These are phyloP conservation scores for Digitonthophagus gazella DNA, from an alignment of 2,888 invertebrate genomes.

Conservation along the genomic window DNA sequence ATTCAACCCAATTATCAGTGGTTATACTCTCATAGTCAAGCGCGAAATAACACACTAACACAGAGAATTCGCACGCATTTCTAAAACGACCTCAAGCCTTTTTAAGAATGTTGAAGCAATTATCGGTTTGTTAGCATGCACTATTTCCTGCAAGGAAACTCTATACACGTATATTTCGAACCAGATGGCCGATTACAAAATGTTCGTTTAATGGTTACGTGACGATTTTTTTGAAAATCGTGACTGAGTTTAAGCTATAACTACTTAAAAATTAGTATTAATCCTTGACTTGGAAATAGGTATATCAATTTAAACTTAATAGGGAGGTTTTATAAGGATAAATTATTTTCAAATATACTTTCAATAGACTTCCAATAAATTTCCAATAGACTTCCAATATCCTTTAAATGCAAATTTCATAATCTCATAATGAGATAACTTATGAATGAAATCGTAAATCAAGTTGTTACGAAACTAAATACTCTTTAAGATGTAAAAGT, in stretches of 20 bases:
- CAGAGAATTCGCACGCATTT: background rate
- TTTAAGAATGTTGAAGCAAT: constrained; percentile 7
- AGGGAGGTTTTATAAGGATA: too few relatives aligned
- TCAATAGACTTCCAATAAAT: too few relatives aligned
- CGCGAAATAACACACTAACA: background rate
- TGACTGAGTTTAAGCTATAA: constrained; percentile 3
- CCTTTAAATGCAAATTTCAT: too few relatives aligned
- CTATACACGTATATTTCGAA: background rate
- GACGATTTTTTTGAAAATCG: background rate
- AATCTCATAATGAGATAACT: too few relatives aligned
- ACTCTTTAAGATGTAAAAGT: background rate
- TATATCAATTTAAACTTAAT: too few relatives aligned
- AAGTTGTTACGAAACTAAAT: background rate
- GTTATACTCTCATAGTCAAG: background rate
- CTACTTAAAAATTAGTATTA: background rate
- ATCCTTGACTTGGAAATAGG: background rate
- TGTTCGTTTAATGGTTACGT: constrained; percentile 4
- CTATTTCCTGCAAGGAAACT: constrained; percentile 9
- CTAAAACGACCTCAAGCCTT: constrained; percentile 12
- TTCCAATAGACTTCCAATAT: too few relatives aligned
- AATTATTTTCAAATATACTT: too few relatives aligned
- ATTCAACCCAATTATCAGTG: background rate
- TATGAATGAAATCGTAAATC: constrained; percentile 14
- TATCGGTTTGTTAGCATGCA: constrained; percentile 10
- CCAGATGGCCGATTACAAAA: constrained; percentile 10